Conservation (phyloP, 2,888 invertebrate genomes). For the Boloria selene region DNA sequence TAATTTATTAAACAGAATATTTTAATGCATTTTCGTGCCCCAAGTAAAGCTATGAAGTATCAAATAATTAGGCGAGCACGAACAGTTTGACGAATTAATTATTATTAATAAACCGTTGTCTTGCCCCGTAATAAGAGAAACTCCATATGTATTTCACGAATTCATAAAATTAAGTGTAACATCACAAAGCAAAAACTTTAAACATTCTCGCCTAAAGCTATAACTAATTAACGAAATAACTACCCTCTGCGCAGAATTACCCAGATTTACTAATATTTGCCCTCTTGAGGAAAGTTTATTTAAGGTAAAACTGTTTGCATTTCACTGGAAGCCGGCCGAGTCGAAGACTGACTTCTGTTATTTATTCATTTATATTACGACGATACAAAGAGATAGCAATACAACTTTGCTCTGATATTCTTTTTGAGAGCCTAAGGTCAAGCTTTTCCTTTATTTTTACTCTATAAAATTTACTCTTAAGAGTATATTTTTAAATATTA, state of each 20-base stretch:
- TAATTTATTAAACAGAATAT: no score
- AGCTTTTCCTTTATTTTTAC: background rate
- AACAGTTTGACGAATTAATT: no score
- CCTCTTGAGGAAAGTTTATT: slow-evolving; percentile 34
- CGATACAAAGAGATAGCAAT: slow-evolving; percentile 21
- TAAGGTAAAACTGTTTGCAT: slow-evolving; percentile 35
- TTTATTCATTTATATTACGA: slow-evolving; percentile 24
- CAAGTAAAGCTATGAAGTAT: no score
- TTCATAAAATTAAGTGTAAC: background rate
- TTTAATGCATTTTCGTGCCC: no score
- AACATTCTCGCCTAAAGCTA: slow-evolving; percentile 31
- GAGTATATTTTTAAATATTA: no score
- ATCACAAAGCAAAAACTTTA: slow-evolving; percentile 25
- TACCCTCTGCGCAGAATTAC: slow-evolving; percentile 28
- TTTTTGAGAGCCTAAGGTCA: background rate
- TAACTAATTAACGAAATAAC: slow-evolving; percentile 37
- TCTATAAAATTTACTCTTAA: background rate
- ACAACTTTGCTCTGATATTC: slow-evolving; percentile 18
- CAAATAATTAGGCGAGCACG: no score
- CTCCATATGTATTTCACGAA: no score
- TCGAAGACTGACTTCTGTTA: slow-evolving; percentile 25
- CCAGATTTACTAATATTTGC: slow-evolving; percentile 36
- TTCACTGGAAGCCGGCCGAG: slow-evolving; percentile 26
- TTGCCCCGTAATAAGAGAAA: no score
- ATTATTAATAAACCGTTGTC: no score